These are phyloP conservation scores for Australoheros facetus DNA, from an alignment of 2,797 vertebrate species.

Conservation along the genomic window DNA sequence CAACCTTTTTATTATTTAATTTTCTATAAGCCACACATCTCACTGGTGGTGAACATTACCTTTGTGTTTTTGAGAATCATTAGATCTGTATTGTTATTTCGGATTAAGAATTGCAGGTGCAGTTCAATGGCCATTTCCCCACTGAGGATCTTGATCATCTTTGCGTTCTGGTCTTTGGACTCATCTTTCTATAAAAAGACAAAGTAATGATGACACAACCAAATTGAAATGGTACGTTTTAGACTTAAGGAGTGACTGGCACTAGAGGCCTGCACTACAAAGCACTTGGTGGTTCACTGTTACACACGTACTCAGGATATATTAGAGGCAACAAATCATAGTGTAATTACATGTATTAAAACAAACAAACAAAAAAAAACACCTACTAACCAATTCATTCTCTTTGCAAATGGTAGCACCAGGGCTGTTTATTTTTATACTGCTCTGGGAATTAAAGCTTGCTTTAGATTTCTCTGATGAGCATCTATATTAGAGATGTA, in stretches of 20 bases:
- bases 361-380: background rate
- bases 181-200: constrained; percentile 86
- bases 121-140: constrained; percentile 99
- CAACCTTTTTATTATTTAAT: background rate
- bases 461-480: too few relatives aligned
- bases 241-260: background rate
- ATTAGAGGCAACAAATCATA: background rate
- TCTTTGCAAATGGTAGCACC: background rate
- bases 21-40: background rate
- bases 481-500: too few relatives aligned
- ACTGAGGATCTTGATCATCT: constrained; percentile 99
- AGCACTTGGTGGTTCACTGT: background rate
- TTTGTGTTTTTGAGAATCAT: constrained; percentile 99
- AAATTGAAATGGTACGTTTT: background rate
- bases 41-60: constrained; percentile 75
- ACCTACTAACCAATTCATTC: background rate
- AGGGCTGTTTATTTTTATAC: too few relatives aligned
- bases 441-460: too few relatives aligned
- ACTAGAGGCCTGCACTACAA: background rate
- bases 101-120: constrained; percentile 97
- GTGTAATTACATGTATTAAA: background rate
- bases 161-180: constrained; percentile 97
- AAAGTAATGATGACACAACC: background rate
- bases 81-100: constrained; percentile 99
- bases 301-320: background rate